Conservation (phyloP, 1,140 invertebrate genomes). For the Polypedilum vanderplanki region DNA sequence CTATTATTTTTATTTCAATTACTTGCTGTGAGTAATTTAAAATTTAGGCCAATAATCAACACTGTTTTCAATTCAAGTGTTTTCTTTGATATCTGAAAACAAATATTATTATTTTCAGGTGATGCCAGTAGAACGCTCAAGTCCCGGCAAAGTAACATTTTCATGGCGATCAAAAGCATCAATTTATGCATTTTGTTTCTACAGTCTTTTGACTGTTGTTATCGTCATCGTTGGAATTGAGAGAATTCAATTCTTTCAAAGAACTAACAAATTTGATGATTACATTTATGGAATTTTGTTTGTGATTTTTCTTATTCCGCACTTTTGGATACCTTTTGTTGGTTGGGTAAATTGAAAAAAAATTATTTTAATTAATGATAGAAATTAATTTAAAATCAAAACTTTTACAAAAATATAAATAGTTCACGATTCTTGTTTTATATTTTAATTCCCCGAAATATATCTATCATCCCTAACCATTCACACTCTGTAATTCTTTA, state of each 20-base stretch:
- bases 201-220: conserved; percentile 47
- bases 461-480: too few relatives aligned
- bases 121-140: conserved; percentile 51
- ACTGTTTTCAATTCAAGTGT: too few relatives aligned
- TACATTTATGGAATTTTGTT: conserved; percentile 57
- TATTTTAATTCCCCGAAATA: too few relatives aligned
- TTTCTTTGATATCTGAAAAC: too few relatives aligned
- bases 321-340: conserved; percentile 58
- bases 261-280: conserved; percentile 53
- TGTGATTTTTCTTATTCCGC: conserved; percentile 53
- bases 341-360: conserved; percentile 46
- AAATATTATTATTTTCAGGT: background rate
- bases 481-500: background rate
- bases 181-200: conserved; percentile 53
- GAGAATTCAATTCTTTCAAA: conserved; percentile 48
- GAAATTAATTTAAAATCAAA: too few relatives aligned
- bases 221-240: conserved; percentile 52
- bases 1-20: conserved; percentile 50
- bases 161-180: conserved; percentile 51
- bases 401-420: too few relatives aligned
- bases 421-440: too few relatives aligned
- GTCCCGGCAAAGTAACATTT: conserved; percentile 50
- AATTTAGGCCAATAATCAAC: too few relatives aligned
- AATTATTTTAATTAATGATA: too few relatives aligned
- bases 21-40: conserved; percentile 45